These are phyloP conservation scores for Pseudococcus jackbeardsleyi DNA, from an alignment of 2,888 invertebrate species.

Conservation along the genomic window DNA sequence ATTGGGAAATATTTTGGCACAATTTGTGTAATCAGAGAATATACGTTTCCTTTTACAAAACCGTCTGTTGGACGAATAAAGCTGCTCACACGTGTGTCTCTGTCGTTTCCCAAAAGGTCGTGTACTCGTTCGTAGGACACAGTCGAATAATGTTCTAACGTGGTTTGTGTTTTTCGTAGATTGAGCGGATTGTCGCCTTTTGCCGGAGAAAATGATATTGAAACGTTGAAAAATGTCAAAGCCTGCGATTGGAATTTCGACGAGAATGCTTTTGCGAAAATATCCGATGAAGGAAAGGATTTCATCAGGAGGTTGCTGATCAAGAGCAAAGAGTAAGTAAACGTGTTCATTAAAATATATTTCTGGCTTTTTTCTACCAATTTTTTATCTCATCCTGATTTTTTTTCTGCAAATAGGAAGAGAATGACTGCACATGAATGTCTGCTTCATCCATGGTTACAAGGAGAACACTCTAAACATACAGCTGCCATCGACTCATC, in stretches of 20 bases:
- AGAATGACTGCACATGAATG: conserved; percentile 99
- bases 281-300: conserved; percentile 97
- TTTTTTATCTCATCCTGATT: background rate
- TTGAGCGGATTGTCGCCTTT: conserved; percentile 98
- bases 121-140: background rate
- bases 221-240: conserved; percentile 97
- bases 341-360: conserved; percentile 8
- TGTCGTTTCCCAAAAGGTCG: background rate
- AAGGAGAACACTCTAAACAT: conserved; percentile 84
- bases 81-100: background rate
- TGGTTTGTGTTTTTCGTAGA: conserved; percentile 71
- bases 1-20: conserved; percentile 48
- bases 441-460: conserved; percentile 94
- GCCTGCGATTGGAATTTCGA: conserved; percentile 99
- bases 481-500: conserved; percentile 85
- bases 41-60: background rate
- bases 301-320: conserved; percentile 94
- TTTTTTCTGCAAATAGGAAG: conserved; percentile 75
- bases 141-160: background rate
- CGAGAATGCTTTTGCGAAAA: conserved; percentile 91
- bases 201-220: conserved; percentile 98
- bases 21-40: conserved; percentile 20
- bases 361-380: background rate
- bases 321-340: conserved; percentile 90
- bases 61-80: background rate